A percentile compares a stretch with the other conserved stretches of the same genome.
phyloP scores from a whole-genome alignment of 2,888 invertebrate genomes.

The Atrina japonica region DNA sequence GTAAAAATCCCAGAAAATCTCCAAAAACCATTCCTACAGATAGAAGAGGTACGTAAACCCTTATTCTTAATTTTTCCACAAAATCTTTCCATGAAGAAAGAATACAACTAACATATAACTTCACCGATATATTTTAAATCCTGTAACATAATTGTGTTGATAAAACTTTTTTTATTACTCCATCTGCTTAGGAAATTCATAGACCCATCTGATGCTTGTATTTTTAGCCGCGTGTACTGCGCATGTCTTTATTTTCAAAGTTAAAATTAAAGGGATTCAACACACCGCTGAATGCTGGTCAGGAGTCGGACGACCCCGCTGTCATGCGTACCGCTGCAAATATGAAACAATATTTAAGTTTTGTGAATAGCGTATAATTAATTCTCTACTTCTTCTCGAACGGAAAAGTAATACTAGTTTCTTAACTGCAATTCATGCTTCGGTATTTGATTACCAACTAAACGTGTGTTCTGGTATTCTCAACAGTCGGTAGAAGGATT shows the following conservation, averaged over 20 bases:
- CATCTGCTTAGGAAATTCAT: constrained; percentile 8
- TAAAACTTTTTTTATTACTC: constrained; percentile 15
- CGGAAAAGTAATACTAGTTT: constrained; percentile 11
- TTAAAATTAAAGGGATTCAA: constrained; percentile 21
- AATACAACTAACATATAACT: background rate
- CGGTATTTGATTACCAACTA: no score
- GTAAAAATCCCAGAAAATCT: constrained; percentile 20
- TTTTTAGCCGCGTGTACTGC: constrained; percentile 6
- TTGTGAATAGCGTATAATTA: no score
- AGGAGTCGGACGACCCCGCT: constrained; percentile 5
- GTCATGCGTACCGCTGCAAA: constrained; percentile 12
- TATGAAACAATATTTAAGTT: no score
- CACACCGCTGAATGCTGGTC: constrained; percentile 8
- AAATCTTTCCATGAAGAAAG: constrained; percentile 22
- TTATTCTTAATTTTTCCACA: constrained; percentile 27
- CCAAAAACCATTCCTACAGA: constrained; percentile 48
- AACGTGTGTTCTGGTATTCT: constrained; percentile 17
- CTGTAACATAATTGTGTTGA: background rate
- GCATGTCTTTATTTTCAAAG: constrained; percentile 23
- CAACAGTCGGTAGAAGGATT: no score
- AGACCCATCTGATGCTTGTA: constrained; percentile 3
- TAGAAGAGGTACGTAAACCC: constrained; percentile 15
- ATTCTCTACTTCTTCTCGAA: constrained; percentile 21
- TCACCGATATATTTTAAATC: background rate
- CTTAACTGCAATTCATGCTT: constrained; percentile 1